Base-by-base conservation (phyloP, 64 coral and sea anemone species). In the Porites lutea region DNA sequence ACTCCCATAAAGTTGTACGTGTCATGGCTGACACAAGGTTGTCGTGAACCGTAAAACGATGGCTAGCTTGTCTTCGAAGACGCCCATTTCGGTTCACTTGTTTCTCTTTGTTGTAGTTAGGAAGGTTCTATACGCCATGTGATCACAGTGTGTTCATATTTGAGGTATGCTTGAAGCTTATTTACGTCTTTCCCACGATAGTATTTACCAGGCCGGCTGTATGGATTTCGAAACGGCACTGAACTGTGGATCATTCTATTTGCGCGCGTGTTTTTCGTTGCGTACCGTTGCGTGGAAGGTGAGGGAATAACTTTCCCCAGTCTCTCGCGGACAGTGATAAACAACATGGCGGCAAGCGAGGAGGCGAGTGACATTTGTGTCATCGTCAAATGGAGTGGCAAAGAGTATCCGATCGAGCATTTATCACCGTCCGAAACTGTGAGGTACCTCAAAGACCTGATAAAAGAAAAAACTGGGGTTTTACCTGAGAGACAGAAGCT, bases 361-460 rank as follows among this genome's bases (percentile, higher is more conserved):
- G 83, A 87, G 8, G 7, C 64, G 0, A 20, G 37, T 7, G 49
- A 55, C 18, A 44, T 88, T 19, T 53, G 70, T 75, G 51, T 95
- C 72, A 66, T 90, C 23, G 74, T 98, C 70, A 98, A 98, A 90
- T 98, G 96, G 96, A 95, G 96, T 74, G 96, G 96, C 53, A 98
- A 90, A 6, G 94, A 98, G 70, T 98, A 98, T 51, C 4, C 65
- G 74, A 95, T 98, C 21, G 91, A 96, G 65, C 72, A 89, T 65
- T 74, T 98, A 54, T 54, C 88, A 2, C 77, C 91, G 11, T 37
- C 72, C 13, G 91, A 95, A 27, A 98, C 90, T 52, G 75, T 98
- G 45, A 79, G 86, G 59, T 81, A 87, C 45, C 71, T 98, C 3
- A 98, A 98, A 55, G 90, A 95, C 45, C 18, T 82, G 14, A 98